These are phyloP conservation scores for Bolinopsis microptera DNA, from an alignment of 37 sponge, comb jelly and placozoan species.

Conservation along the genomic window DNA sequence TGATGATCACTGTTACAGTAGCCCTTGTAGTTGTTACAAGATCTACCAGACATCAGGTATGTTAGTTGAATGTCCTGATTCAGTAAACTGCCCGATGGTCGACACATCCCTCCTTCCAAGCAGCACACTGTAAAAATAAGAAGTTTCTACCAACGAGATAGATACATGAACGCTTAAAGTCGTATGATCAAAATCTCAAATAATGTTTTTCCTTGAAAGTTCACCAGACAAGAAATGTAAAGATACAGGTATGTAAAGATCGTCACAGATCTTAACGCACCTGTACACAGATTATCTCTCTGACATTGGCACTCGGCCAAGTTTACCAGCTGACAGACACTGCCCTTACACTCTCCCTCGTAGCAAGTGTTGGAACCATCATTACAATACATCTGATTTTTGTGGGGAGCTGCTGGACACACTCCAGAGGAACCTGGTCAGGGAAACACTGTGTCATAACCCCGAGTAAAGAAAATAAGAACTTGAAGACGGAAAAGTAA, in stretches of 20 bases:
- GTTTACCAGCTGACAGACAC: conserved; percentile 67
- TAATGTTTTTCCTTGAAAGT: too few species aligned
- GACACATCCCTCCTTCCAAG: background rate
- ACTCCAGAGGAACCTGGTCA: background rate
- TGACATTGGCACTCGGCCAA: conserved; percentile 78
- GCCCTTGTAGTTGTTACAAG: conserved; percentile 82
- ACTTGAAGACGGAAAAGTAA: background rate
- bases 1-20: conserved; percentile 74
- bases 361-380: conserved; percentile 70
- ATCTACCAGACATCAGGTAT: conserved; percentile 69
- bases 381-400: conserved; percentile 70
- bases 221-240: too few species aligned
- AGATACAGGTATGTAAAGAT: too few species aligned
- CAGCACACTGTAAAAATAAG: conserved; percentile 33
- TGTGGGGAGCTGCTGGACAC: conserved; percentile 59
- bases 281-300: conserved; percentile 28
- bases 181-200: too few species aligned
- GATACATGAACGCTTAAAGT: too few species aligned
- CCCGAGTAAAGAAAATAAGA: background rate
- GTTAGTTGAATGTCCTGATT: conserved; percentile 7
- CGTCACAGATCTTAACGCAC: too few species aligned
- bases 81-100: background rate
- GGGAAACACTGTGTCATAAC: background rate
- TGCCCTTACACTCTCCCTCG: conserved; percentile 72
- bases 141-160: background rate